These are phyloP conservation scores for Galemys pyrenaicus DNA, from an alignment of 2,113 vertebrate species.

Conservation along the genomic window DNA sequence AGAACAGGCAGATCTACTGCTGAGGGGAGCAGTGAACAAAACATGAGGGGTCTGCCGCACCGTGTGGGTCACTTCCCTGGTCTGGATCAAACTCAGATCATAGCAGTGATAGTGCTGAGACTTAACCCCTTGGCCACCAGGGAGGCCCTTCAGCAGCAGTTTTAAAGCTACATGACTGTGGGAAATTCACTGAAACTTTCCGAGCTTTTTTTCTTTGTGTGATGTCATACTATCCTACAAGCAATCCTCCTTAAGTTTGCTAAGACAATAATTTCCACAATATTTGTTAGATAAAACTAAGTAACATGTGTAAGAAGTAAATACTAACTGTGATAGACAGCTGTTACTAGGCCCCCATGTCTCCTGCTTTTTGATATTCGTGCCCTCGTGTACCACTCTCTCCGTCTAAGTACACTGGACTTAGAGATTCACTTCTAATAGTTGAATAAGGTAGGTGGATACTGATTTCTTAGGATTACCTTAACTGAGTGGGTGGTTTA, in stretches of 20 bases:
- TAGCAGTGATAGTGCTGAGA: too few species aligned
- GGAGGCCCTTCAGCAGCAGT: background rate
- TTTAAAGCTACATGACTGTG: background rate
- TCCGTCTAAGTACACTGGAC: background rate
- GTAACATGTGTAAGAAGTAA: background rate
- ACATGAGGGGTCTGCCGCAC: too few species aligned
- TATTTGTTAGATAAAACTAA: background rate
- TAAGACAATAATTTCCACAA: background rate
- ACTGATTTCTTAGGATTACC: background rate
- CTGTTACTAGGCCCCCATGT: too few species aligned
- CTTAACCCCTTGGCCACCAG: too few species aligned
- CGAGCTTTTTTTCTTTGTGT: background rate
- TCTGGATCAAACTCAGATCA: too few species aligned
- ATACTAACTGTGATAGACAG: background rate
- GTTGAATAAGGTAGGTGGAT: background rate
- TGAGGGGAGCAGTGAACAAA: too few species aligned
- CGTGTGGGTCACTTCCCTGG: too few species aligned
- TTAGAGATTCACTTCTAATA: background rate
- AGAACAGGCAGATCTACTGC: too few species aligned
- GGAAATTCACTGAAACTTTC: background rate
- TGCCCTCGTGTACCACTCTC: background rate
- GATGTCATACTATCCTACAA: background rate
- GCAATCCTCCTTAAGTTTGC: background rate
- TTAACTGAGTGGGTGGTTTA: background rate
- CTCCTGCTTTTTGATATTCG: background rate